Conservation (phyloP, 2,888 invertebrate species). For the Endotricha flammealis region DNA sequence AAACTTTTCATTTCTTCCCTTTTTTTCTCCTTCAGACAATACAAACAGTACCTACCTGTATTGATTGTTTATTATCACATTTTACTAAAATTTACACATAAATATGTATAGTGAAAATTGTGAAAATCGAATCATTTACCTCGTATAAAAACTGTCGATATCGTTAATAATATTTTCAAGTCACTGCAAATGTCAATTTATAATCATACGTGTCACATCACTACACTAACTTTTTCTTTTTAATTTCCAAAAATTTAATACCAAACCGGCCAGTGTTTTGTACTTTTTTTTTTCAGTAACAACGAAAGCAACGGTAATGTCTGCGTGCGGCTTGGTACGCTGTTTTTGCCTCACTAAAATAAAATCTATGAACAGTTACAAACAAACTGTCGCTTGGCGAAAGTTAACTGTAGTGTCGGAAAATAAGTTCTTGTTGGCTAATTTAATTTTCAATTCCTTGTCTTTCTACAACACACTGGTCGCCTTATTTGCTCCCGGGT, state of each 20-base stretch:
- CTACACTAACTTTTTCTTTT: constrained; percentile 15
- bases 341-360: constrained; percentile 20
- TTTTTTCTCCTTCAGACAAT: no score
- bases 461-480: no score
- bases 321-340: constrained; percentile 9
- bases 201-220: constrained; percentile 16
- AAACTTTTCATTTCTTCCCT: no score
- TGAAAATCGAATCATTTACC: no score
- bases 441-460: constrained; percentile 8
- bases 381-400: constrained; percentile 24
- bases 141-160: no score
- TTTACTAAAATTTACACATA: no score
- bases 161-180: constrained; percentile 6
- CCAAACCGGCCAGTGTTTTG: constrained; percentile 14
- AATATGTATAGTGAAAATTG: no score
- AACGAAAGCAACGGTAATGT: constrained; percentile 6
- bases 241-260: constrained; percentile 5
- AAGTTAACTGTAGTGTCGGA: constrained; percentile 20
- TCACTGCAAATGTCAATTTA: constrained; percentile 8
- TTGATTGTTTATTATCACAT: no score
- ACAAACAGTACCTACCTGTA: no score
- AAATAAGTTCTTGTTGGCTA: constrained; percentile 27
- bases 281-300: constrained; percentile 11
- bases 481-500: no score
- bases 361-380: constrained; percentile 19